Conservation (phyloP, 2,888 invertebrate genomes). For the Itoplectis maculator region DNA sequence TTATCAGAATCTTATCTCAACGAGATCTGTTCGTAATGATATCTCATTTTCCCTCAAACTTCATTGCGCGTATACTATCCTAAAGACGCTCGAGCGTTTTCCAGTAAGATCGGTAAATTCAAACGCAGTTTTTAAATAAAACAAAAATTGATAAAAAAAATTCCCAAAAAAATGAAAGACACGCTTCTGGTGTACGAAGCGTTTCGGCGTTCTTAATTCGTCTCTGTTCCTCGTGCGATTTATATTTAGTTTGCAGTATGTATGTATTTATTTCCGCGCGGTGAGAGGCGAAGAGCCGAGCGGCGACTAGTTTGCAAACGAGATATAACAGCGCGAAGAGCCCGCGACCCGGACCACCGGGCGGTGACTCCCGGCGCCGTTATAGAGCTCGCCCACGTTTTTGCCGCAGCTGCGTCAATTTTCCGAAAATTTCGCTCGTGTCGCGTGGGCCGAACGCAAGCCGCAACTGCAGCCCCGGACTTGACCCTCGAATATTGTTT, state of each 20-base stretch:
- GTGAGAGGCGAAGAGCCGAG: slow-evolving; percentile 10
- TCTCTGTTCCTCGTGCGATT: slow-evolving; percentile 10
- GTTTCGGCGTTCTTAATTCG: background rate
- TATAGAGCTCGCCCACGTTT: slow-evolving; percentile 15
- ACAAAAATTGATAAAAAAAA: no score
- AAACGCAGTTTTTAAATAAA: no score
- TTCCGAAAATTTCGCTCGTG: background rate
- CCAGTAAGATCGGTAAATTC: no score
- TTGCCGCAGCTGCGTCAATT: background rate
- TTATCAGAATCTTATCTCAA: no score
- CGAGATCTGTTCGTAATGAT: no score
- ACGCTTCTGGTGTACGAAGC: no score
- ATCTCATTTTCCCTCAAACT: no score
- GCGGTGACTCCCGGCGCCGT: background rate
- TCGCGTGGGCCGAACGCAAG: background rate
- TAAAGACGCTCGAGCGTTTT: no score
- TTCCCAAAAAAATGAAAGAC: no score
- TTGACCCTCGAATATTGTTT: slow-evolving; percentile 34
- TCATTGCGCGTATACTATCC: no score
- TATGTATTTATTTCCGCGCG: slow-evolving; percentile 48
- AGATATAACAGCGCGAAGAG: background rate
- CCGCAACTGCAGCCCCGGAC: background rate
- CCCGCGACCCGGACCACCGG: background rate
- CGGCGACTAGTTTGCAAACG: slow-evolving; percentile 8
- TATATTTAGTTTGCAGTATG: slow-evolving; percentile 44